Conservation (phyloP, 2,113 vertebrate species). For the Channa argus region DNA sequence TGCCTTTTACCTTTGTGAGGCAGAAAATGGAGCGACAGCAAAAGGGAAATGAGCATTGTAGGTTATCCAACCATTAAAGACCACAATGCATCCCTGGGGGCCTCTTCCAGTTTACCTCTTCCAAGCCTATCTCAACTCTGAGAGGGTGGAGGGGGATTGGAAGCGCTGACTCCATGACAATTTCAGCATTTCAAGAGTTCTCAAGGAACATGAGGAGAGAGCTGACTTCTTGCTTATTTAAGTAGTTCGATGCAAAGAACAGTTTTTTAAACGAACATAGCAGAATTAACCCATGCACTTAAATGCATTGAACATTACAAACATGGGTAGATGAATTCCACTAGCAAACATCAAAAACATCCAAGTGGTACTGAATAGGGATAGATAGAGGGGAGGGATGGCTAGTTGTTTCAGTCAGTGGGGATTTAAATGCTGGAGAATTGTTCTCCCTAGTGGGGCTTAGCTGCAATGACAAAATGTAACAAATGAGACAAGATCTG, state of each 20-base stretch:
- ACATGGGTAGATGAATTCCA: conserved; percentile 62
- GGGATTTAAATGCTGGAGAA: conserved; percentile 61
- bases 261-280: conserved; percentile 65
- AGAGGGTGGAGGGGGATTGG: conserved; percentile 61
- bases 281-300: conserved; percentile 77
- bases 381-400: conserved; percentile 13
- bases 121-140: conserved; percentile 70
- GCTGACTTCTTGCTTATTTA: conserved; percentile 70
- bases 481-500: conserved; percentile 44
- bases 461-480: conserved; percentile 64
- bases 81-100: conserved; percentile 60
- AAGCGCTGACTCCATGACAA: conserved; percentile 58
- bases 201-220: conserved; percentile 46
- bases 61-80: conserved; percentile 54
- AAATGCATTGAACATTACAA: conserved; percentile 71
- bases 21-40: conserved; percentile 57
- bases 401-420: conserved; percentile 37
- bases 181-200: conserved; percentile 58
- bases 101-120: conserved; percentile 68
- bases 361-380: conserved; percentile 70
- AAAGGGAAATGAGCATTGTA: conserved; percentile 56
- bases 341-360: conserved; percentile 60
- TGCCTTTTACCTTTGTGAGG: conserved; percentile 59
- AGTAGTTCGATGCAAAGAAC: conserved; percentile 72
- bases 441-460: conserved; percentile 63